Percentiles rank a stretch among this genome's conserved stretches.
phyloP scores from a whole-genome alignment of 2,797 vertebrate species.

The Lindbergichthys nudifrons region DNA sequence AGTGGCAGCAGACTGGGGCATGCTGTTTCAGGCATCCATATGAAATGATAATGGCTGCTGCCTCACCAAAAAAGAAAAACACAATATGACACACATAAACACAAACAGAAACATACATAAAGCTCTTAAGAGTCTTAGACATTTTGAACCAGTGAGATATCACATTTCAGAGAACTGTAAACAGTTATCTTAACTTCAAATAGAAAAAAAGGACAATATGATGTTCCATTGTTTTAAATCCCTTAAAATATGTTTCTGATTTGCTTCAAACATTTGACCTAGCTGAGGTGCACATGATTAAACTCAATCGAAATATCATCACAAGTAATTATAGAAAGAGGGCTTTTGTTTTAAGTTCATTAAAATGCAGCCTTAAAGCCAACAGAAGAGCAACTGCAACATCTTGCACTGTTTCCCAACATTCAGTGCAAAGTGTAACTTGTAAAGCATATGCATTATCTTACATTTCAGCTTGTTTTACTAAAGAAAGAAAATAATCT shows the following conservation, averaged over 20 bases:
- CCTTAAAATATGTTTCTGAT: conserved; percentile 12
- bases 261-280: conserved; percentile 23
- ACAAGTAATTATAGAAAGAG: conserved; percentile 18
- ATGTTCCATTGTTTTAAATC: conserved; percentile 16
- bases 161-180: conserved; percentile 33
- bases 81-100: conserved; percentile 29
- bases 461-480: conserved; percentile 20
- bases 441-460: neutral
- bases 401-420: neutral
- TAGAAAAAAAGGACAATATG: neutral
- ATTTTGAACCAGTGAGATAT: conserved; percentile 27
- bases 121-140: conserved; percentile 9
- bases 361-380: conserved; percentile 20
- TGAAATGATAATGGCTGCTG: conserved; percentile 72
- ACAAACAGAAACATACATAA: conserved; percentile 19
- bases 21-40: conserved; percentile 75
- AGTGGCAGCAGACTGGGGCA: conserved; percentile 79
- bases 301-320: conserved; percentile 29
- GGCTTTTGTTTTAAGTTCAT: neutral
- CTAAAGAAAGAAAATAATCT: neutral
- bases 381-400: conserved; percentile 6
- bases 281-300: conserved; percentile 10
- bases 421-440: neutral
- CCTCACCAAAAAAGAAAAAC: conserved; percentile 34
- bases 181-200: conserved; percentile 7